These are phyloP conservation scores for Myotis brandtii DNA, from an alignment of 2,113 vertebrate species.

Conservation along the genomic window DNA sequence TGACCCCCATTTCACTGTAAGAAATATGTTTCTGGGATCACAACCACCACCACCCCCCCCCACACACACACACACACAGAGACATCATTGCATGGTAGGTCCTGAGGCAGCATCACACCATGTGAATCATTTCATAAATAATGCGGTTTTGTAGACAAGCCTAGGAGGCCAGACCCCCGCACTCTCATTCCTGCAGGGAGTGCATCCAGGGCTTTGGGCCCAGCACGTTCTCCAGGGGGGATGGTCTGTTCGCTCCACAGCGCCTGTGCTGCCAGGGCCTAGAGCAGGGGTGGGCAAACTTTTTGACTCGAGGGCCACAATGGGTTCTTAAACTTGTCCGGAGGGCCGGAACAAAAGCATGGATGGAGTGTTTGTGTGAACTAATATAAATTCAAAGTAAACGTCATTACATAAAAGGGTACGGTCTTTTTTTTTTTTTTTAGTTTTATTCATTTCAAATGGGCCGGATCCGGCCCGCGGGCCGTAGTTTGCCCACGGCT, in stretches of 20 bases:
- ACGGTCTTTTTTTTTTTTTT: no score
- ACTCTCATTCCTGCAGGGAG: neutral
- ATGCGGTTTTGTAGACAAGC: neutral
- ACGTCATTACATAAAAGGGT: no score
- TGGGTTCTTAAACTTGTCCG: no score
- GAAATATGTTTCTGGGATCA: neutral
- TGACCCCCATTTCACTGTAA: neutral
- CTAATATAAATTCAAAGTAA: no score
- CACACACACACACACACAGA: neutral
- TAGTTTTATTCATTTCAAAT: no score
- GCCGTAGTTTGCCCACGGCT: no score
- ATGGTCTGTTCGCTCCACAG: neutral
- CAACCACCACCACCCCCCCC: neutral
- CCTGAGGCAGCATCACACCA: neutral
- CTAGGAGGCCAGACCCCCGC: neutral
- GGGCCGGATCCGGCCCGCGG: no score
- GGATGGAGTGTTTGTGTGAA: no score
- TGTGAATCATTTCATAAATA: neutral
- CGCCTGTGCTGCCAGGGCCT: neutral
- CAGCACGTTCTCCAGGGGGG: neutral
- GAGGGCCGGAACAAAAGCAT: no score
- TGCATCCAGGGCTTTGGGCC: neutral
- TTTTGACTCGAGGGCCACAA: no score
- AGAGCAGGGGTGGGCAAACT: no score
- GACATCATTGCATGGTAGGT: neutral